Evolutionary conservation across 1,140 invertebrate species (phyloP), one percentile per base, ranked within the genome.

Genomic region (Drosophila elegans): DNA sequence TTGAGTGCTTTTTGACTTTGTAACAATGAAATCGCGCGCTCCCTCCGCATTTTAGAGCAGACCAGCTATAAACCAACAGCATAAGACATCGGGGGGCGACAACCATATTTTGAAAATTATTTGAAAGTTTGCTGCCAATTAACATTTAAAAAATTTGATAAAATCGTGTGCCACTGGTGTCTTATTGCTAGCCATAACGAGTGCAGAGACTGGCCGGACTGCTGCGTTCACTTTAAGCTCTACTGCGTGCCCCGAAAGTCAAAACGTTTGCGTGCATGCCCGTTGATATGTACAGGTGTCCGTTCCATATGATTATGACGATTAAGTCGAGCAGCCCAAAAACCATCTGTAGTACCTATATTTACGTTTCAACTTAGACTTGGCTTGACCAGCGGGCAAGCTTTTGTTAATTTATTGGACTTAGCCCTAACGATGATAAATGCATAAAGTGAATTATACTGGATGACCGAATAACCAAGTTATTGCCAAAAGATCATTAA

Each of bases 101-200:
- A 29, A 12, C 44, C 59, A 68, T 44, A 61, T 63, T 59, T 59
- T 53, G 34, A 38, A 27, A 51, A 45, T 46, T 13, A 77, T 77
- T 81, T 73, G 73, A 80, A 80, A 80, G 78, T 80, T 61, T 13
- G 73, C 76, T 80, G 69, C 63, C 76, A 80, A 76, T 80, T 77
- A 81, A 77, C 66, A 77, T 73, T 81, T 77, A 77, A 46, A 67
- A 76, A 75, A 77, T 39, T 48, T 77, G 48, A 74, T 78, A 55
- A 78, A 77, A 82, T 67, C 68, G 64, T 74, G 74, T 82, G 62
- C 68, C 61, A 82, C 66, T 68, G 78, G 67, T 78, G 67, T 74
- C 74, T 74, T 81, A 80, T 78, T 82, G 67, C 66, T 56, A 67
- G 46, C 60, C 41, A 82, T 54, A 77, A 44, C 66, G 74, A 55